phyloP scores from a whole-genome alignment of 2,113 vertebrate genomes.

The Salvelinus namaycush region DNA sequence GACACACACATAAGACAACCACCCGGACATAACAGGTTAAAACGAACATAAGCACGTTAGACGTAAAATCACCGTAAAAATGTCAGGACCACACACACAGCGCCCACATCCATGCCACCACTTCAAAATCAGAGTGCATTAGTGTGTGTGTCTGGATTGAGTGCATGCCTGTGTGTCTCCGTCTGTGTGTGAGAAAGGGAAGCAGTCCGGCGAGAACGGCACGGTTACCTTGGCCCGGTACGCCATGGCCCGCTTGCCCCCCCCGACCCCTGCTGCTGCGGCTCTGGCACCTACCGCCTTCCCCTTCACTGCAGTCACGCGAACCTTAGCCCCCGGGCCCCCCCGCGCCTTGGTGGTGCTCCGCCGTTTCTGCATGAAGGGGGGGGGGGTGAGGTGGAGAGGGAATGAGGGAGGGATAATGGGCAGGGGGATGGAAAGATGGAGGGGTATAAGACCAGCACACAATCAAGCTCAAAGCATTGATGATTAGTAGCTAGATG shows the following conservation, averaged over 20 bases:
- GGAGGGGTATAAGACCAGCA: not conserved
- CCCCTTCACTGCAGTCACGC: conserved; percentile 60
- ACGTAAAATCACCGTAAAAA: too few relatives aligned
- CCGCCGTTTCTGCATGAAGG: conserved; percentile 69
- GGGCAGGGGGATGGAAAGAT: too few relatives aligned
- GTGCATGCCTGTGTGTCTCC: too few relatives aligned
- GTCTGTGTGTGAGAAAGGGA: conserved; percentile 24
- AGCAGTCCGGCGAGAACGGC: conserved; percentile 27
- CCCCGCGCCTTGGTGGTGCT: conserved; percentile 66
- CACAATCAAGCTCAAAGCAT: not conserved
- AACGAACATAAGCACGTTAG: too few relatives aligned
- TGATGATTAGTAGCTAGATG: too few relatives aligned
- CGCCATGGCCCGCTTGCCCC: conserved; percentile 75
- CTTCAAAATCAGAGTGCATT: too few relatives aligned
- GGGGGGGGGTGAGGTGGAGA: not conserved
- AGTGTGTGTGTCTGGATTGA: not conserved
- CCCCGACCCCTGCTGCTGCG: conserved; percentile 52
- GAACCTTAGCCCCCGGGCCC: conserved; percentile 67
- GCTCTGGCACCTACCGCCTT: conserved; percentile 66
- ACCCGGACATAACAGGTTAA: too few relatives aligned
- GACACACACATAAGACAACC: too few relatives aligned
- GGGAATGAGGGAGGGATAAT: not conserved
- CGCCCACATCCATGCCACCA: too few relatives aligned
- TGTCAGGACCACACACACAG: too few relatives aligned
- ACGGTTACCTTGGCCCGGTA: conserved; percentile 75